These are phyloP conservation scores for Triops longicaudatus DNA, from an alignment of 1,140 invertebrate genomes.

Conservation along the genomic window DNA sequence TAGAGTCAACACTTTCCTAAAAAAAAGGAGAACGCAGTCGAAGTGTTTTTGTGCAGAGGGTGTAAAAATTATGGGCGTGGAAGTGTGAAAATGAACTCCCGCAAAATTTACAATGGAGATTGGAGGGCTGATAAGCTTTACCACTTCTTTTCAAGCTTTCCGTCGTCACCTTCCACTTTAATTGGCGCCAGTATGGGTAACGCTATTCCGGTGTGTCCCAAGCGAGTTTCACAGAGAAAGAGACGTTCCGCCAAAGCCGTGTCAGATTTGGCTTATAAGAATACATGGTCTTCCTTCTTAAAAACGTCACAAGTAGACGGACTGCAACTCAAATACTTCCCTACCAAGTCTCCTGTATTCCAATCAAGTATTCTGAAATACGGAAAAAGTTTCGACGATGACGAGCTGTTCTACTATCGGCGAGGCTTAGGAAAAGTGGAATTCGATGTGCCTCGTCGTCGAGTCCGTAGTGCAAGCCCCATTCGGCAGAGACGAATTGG, in stretches of 20 bases:
- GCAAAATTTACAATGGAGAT: not conserved
- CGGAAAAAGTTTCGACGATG: conserved; percentile 23
- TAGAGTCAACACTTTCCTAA: not conserved
- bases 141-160: conserved; percentile 23
- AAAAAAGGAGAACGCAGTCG: not conserved
- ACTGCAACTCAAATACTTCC: conserved; percentile 20
- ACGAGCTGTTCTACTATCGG: conserved; percentile 16
- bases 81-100: not conserved
- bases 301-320: conserved; percentile 21
- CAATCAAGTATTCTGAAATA: conserved; percentile 18
- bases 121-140: conserved; percentile 13
- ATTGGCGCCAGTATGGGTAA: conserved; percentile 2
- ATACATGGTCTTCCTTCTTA: conserved; percentile 27
- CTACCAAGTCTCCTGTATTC: conserved; percentile 23
- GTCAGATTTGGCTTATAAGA: conserved; percentile 23
- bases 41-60: not conserved
- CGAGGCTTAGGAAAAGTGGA: not conserved
- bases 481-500: not conserved
- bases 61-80: not conserved
- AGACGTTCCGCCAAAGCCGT: conserved; percentile 1
- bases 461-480: conserved; percentile 22
- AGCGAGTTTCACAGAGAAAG: not conserved
- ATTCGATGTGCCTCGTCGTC: not conserved
- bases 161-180: not conserved
- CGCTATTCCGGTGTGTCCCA: not conserved